Percentiles rank a stretch among this genome's conserved stretches.
phyloP scores from a whole-genome alignment of 1,140 invertebrate species.

The Chelonus insularis region DNA sequence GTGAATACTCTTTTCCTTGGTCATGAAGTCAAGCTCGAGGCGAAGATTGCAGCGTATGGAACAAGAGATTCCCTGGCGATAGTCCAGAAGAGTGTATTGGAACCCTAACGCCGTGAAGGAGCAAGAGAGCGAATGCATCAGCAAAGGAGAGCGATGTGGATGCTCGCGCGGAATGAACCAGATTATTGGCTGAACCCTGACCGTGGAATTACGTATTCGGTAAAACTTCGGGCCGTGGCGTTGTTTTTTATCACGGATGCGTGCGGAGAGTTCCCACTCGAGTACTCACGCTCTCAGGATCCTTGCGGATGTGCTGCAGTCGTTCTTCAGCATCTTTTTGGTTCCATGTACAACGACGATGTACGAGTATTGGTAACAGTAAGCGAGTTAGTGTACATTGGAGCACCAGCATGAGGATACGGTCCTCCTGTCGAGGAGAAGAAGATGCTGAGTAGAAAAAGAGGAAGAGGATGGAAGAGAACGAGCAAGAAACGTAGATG shows the following conservation, averaged over 20 bases:
- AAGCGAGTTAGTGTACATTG: constrained; percentile 17
- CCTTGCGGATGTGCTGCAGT: constrained; percentile 13
- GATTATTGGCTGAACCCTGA: constrained; percentile 53
- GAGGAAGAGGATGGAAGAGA: constrained; percentile 26
- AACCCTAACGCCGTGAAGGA: neutral
- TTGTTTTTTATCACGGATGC: constrained; percentile 34
- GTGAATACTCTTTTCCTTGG: constrained; percentile 11
- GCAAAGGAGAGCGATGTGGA: constrained; percentile 25
- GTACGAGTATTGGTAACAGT: neutral
- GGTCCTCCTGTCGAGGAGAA: constrained; percentile 31
- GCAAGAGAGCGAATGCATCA: constrained; percentile 1
- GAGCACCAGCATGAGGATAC: constrained; percentile 33
- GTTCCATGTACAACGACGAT: neutral
- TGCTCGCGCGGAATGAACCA: constrained; percentile 41
- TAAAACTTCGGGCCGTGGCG: constrained; percentile 34
- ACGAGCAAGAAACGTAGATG: constrained; percentile 33
- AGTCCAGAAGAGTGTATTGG: neutral
- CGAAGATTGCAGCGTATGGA: constrained; percentile 12
- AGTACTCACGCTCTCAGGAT: neutral
- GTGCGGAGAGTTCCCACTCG: constrained; percentile 21
- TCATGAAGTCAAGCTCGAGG: constrained; percentile 12
- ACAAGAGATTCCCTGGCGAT: neutral
- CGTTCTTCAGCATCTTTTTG: constrained; percentile 1
- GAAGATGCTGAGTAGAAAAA: constrained; percentile 18
- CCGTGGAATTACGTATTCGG: constrained; percentile 50